phyloP scores from a whole-genome alignment of 2,113 vertebrate genomes.

The Rhinoderma darwinii region DNA sequence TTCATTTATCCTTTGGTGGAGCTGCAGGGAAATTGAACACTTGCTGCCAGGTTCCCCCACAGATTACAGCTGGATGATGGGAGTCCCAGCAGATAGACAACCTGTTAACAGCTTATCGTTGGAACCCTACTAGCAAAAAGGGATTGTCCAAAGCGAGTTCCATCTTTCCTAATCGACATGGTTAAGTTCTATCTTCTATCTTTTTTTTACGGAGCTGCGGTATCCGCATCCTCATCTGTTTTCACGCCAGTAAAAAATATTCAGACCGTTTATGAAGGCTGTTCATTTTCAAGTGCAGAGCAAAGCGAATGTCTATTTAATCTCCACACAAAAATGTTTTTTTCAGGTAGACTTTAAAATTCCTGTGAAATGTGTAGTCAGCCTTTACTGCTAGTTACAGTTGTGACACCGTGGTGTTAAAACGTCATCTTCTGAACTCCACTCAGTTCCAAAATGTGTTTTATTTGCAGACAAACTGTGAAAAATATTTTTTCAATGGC shows the following conservation, averaged over 20 bases:
- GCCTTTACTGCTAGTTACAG: not conserved
- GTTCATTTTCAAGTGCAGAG: not conserved
- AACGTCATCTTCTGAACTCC: not conserved
- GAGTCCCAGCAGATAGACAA: no score
- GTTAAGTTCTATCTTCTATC: not conserved
- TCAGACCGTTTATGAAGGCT: not conserved
- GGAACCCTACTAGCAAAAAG: not conserved
- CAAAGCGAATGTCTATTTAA: not conserved
- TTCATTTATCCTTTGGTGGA: no score
- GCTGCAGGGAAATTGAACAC: no score
- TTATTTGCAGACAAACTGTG: not conserved
- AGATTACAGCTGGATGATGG: no score
- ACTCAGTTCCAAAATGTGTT: constrained; percentile 12
- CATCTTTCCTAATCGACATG: not conserved
- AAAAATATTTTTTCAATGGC: not conserved
- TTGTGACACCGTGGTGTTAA: not conserved
- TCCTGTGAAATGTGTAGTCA: not conserved
- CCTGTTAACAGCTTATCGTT: not conserved
- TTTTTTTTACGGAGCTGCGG: not conserved
- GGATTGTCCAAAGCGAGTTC: not conserved
- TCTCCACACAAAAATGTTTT: not conserved
- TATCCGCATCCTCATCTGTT: not conserved
- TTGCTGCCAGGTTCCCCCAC: no score
- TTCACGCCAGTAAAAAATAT: not conserved
- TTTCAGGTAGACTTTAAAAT: not conserved